Conservation (phyloP, 1,140 invertebrate genomes). For the Meloidogyne floridensis region DNA sequence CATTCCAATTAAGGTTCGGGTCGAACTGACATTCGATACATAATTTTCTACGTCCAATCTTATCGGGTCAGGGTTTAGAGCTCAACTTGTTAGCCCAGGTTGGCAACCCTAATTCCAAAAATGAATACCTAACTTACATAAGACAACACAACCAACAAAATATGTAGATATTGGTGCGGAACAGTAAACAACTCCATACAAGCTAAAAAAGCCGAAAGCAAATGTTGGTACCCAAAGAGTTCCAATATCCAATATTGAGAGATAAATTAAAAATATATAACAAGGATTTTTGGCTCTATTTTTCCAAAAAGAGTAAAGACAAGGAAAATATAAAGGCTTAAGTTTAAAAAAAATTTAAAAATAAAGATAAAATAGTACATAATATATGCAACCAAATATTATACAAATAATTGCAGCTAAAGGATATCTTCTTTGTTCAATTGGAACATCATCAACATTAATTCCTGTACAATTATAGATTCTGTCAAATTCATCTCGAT, state of each 20-base stretch:
- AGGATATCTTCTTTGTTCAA: background rate
- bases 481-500: background rate
- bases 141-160: background rate
- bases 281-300: conserved; percentile 5
- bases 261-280: conserved; percentile 10
- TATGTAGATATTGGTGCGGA: conserved; percentile 10
- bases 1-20: background rate
- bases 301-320: conserved; percentile 20
- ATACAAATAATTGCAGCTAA: conserved; percentile 15
- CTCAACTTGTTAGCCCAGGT: no score
- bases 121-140: background rate
- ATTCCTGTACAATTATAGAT: conserved; percentile 10
- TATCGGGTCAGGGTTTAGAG: no score
- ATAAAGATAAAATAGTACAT: background rate
- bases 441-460: conserved; percentile 9
- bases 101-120: background rate
- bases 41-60: no score
- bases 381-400: conserved; percentile 11
- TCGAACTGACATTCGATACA: no score
- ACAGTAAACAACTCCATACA: background rate
- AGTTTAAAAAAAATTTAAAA: background rate
- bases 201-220: background rate
- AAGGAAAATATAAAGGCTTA: conserved; percentile 14
- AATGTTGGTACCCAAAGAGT: conserved; percentile 16
- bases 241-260: background rate